phyloP scores from a whole-genome alignment of 1,140 invertebrate species.

The Subanguina moxae region DNA sequence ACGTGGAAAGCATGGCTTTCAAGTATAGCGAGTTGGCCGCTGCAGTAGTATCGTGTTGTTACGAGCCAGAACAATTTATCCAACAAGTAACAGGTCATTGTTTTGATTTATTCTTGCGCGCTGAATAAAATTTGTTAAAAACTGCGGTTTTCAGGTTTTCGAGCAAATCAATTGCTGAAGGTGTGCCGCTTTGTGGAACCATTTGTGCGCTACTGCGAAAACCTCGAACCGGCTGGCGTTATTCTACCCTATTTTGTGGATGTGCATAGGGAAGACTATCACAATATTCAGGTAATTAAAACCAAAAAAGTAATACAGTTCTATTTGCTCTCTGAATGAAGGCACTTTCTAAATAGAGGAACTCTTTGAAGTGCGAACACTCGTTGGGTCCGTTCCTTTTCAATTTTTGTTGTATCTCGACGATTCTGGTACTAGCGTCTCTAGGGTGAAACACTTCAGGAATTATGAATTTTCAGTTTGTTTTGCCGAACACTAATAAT shows the following conservation, averaged over 20 bases:
- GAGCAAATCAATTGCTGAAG: slow-evolving; percentile 20
- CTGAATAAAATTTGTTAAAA: slow-evolving; percentile 5
- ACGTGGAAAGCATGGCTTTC: slow-evolving; percentile 29
- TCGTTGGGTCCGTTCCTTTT: no score
- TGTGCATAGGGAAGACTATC: slow-evolving; percentile 21
- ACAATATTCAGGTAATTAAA: slow-evolving; percentile 48
- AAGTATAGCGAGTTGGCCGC: slow-evolving; percentile 47
- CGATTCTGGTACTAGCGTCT: no score
- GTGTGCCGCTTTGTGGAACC: slow-evolving; percentile 33
- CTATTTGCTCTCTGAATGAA: no score
- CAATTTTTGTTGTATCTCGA: no score
- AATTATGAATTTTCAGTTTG: no score
- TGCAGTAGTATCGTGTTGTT: slow-evolving; percentile 41
- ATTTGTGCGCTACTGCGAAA: slow-evolving; percentile 29
- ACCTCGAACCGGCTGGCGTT: slow-evolving; percentile 29
- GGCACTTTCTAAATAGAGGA: no score
- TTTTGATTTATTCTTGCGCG: slow-evolving; percentile 24
- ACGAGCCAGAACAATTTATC: slow-evolving; percentile 38
- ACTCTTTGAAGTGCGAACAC: no score
- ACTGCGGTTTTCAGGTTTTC: slow-evolving; percentile 32
- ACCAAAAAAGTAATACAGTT: no score
- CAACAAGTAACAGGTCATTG: slow-evolving; percentile 41
- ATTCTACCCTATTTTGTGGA: slow-evolving; percentile 27
- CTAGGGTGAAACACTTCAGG: no score
- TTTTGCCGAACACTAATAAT: no score